phyloP scores from a whole-genome alignment of 2,797 vertebrate genomes.

The Thamnophis elegans region DNA sequence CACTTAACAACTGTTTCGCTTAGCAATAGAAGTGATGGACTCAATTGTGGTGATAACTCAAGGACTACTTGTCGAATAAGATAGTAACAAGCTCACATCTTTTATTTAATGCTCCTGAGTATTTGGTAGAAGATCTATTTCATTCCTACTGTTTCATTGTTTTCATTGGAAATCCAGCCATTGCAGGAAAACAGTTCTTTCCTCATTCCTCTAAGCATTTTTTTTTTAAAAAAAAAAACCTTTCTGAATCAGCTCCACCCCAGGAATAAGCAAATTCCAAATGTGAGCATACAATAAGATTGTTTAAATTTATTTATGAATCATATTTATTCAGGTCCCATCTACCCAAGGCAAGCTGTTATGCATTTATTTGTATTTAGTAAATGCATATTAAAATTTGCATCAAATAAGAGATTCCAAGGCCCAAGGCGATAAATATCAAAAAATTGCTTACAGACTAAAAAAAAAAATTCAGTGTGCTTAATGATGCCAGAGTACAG shows the following conservation, averaged over 20 bases:
- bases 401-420: not conserved
- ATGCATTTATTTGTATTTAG: too few species aligned
- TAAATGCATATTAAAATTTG: not conserved
- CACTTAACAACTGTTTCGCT: too few species aligned
- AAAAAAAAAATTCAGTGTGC: not conserved
- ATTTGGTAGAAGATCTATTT: not conserved
- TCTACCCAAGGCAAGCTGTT: too few species aligned
- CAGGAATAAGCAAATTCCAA: not conserved
- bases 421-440: too few species aligned
- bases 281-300: not conserved
- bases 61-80: too few species aligned
- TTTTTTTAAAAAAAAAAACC: not conserved
- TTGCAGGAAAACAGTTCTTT: not conserved
- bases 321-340: too few species aligned
- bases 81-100: too few species aligned
- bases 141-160: not conserved
- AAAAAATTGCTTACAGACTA: not conserved
- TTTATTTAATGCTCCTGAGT: not conserved
- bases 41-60: too few species aligned
- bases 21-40: too few species aligned
- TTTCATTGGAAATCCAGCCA: not conserved
- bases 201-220: not conserved
- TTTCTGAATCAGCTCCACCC: not conserved
- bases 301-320: not conserved
- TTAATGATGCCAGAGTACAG: not conserved